These are phyloP conservation scores for Halcyon smyrnensis DNA, from an alignment of 2,797 vertebrate genomes.

Conservation along the genomic window DNA sequence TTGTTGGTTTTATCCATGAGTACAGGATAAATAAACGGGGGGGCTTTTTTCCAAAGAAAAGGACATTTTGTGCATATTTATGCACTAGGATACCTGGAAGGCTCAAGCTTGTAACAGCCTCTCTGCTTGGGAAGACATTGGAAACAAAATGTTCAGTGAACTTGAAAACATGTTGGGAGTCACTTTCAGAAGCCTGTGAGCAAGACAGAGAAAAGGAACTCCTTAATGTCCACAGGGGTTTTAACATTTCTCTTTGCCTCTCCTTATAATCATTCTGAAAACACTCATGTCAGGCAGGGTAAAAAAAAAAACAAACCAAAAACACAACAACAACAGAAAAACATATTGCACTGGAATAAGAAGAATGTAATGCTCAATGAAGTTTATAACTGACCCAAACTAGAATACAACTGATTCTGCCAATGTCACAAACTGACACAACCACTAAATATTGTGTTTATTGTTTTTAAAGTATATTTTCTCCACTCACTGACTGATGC, in stretches of 20 bases:
- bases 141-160: not conserved
- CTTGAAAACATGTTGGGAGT: not conserved
- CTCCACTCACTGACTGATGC: not conserved
- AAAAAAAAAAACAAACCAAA: not conserved
- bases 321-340: not conserved
- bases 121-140: not conserved
- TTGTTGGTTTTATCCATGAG: not conserved
- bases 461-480: slow-evolving; percentile 9
- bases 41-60: not conserved
- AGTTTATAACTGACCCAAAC: not conserved
- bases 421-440: not conserved
- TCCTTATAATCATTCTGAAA: not conserved
- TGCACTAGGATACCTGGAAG: not conserved
- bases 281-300: not conserved
- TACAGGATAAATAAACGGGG: not conserved
- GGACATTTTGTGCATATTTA: not conserved
- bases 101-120: not conserved
- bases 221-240: not conserved
- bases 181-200: not conserved
- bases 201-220: not conserved
- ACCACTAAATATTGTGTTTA: not conserved
- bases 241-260: not conserved
- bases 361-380: not conserved
- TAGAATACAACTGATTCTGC: not conserved
- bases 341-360: rapidly evolving